Evolutionary conservation across 2,888 invertebrate species (phyloP).

Genomic region (Agonum fuliginosum): DNA sequence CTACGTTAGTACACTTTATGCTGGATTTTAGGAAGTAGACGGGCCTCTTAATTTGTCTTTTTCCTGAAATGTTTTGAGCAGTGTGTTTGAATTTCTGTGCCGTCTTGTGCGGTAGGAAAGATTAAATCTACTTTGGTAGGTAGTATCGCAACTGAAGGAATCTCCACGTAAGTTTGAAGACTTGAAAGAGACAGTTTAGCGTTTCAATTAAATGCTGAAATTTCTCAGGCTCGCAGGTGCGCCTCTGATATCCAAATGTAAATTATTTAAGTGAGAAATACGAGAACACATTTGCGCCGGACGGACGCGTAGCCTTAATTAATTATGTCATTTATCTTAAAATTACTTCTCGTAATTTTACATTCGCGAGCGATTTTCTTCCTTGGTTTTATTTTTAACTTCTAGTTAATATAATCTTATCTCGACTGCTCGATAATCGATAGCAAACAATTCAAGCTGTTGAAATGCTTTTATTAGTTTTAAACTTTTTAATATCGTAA

Average conservation of each 20-base stretch:
- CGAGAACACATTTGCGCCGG: slow-evolving; percentile 37
- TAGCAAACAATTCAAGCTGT: no score
- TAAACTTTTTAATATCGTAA: neutral
- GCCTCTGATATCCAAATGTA: slow-evolving; percentile 10
- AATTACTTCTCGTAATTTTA: slow-evolving; percentile 20
- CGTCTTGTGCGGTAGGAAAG: no score
- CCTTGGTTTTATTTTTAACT: neutral
- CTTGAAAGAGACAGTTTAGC: slow-evolving; percentile 40
- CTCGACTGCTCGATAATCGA: no score
- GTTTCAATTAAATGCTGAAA: slow-evolving; percentile 46
- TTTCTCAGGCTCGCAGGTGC: slow-evolving; percentile 47
- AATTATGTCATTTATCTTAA: slow-evolving; percentile 40
- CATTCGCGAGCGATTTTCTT: neutral
- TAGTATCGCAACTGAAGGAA: slow-evolving; percentile 9
- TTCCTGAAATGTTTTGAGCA: no score
- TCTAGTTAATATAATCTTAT: no score
- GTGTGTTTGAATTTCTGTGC: no score
- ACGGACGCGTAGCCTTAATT: slow-evolving; percentile 34
- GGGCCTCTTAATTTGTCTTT: no score
- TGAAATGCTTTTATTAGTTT: neutral
- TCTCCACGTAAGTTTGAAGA: slow-evolving; percentile 11
- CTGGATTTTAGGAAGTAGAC: no score
- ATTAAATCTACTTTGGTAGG: neutral
- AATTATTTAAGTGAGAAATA: slow-evolving; percentile 39
- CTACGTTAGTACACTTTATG: no score